phyloP scores from a whole-genome alignment of 1,140 invertebrate genomes.

The Brachionus sp. region DNA sequence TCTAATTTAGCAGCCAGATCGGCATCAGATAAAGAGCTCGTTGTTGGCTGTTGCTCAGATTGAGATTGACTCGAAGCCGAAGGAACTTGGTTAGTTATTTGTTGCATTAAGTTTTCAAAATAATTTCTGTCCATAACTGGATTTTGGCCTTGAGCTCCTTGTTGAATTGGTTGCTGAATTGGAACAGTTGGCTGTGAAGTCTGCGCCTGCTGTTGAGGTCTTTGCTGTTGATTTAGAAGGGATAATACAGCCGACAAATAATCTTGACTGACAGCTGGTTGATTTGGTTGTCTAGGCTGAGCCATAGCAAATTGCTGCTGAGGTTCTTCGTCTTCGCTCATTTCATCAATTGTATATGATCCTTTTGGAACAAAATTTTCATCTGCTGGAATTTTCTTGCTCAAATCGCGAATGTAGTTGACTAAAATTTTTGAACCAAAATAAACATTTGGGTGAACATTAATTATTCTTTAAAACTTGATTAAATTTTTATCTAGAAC shows the following conservation, averaged over 20 bases:
- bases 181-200: neutral
- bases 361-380: slow-evolving; percentile 30
- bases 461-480: slow-evolving; percentile 14
- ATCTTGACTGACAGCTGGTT: slow-evolving; percentile 34
- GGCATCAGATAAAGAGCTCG: neutral
- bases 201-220: neutral
- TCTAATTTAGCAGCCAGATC: slow-evolving; percentile 12
- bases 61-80: neutral
- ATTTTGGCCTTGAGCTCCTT: neutral
- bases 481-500: neutral
- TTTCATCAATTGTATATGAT: slow-evolving; percentile 28
- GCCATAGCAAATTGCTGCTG: neutral
- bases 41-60: neutral
- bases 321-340: slow-evolving; percentile 35
- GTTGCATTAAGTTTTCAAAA: slow-evolving; percentile 27
- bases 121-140: slow-evolving; percentile 20
- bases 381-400: slow-evolving; percentile 1
- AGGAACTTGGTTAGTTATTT: neutral
- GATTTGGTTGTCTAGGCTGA: neutral
- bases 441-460: slow-evolving; percentile 5
- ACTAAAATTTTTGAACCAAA: slow-evolving; percentile 7
- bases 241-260: slow-evolving; percentile 29
- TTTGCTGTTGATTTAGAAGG: slow-evolving; percentile 16
- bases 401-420: neutral
- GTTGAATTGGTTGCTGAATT: neutral